These are phyloP conservation scores for Pangasianodon hypophthalmus DNA, from an alignment of 2,113 vertebrate genomes.

Conservation along the genomic window DNA sequence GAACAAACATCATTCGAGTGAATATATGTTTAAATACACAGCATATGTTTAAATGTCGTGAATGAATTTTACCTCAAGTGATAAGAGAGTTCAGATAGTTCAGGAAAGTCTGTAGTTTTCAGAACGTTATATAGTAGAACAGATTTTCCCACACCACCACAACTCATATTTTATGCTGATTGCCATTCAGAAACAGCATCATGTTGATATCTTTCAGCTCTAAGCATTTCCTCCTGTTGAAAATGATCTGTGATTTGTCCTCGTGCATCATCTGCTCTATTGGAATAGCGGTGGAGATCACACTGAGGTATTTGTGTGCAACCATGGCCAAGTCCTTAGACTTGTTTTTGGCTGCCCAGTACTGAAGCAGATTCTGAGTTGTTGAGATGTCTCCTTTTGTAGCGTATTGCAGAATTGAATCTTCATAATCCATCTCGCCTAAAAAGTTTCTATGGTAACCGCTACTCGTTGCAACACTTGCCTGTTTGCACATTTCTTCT, in stretches of 20 bases:
- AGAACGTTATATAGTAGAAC: neutral
- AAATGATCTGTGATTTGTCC: neutral
- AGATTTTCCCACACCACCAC: neutral
- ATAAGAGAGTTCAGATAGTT: neutral
- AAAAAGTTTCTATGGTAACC: neutral
- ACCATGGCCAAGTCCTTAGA: constrained; percentile 10
- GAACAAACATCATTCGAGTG: neutral
- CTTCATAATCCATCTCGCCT: neutral
- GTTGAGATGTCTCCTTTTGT: neutral
- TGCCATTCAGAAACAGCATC: constrained; percentile 52
- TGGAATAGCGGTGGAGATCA: constrained; percentile 52
- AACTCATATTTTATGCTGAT: constrained; percentile 14
- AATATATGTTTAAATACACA: too few species aligned
- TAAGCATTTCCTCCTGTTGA: constrained; percentile 35
- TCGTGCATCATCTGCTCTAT: constrained; percentile 19
- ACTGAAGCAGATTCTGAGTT: constrained; percentile 25
- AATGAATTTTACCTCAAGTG: neutral
- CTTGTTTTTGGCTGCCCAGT: constrained; percentile 26
- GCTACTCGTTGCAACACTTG: neutral
- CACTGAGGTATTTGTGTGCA: constrained; percentile 46
- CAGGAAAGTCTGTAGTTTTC: neutral
- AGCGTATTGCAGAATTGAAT: neutral
- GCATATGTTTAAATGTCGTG: neutral
- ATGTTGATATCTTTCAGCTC: constrained; percentile 44
- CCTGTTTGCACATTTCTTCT: neutral